These are phyloP conservation scores for Tauraco erythrolophus DNA, from an alignment of 2,113 vertebrate species.

Conservation along the genomic window DNA sequence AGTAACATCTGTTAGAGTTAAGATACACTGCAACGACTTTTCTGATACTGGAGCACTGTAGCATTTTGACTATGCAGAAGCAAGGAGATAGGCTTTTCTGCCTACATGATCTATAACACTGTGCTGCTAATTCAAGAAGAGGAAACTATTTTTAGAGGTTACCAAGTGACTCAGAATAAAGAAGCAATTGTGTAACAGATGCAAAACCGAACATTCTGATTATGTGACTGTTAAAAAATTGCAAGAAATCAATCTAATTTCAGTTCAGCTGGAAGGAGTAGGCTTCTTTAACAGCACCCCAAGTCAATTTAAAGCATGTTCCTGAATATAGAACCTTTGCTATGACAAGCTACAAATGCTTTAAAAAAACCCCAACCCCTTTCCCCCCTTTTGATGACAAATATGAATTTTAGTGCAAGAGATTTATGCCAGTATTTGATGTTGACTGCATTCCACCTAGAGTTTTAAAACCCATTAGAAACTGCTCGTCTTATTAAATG, in stretches of 20 bases:
- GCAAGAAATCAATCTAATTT: not conserved
- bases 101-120: constrained; percentile 40
- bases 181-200: constrained; percentile 30
- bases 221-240: not conserved
- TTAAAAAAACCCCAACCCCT: not conserved
- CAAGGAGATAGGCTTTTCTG: constrained; percentile 17
- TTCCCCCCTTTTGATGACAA: not conserved
- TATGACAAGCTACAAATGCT: not conserved
- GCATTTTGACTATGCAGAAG: not conserved
- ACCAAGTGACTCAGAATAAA: constrained; percentile 50
- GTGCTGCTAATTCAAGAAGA: constrained; percentile 54
- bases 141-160: constrained; percentile 37
- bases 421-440: not conserved
- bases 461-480: constrained; percentile 40
- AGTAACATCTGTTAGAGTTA: constrained; percentile 42
- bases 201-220: not conserved
- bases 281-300: not conserved
- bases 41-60: not conserved
- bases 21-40: not conserved
- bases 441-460: not conserved
- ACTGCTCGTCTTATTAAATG: constrained; percentile 16
- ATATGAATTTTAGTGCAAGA: not conserved
- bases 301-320: not conserved
- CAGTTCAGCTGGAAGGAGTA: not conserved
- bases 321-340: not conserved